phyloP scores from a whole-genome alignment of 1,140 invertebrate genomes.

The Drosophila kohkoa region DNA sequence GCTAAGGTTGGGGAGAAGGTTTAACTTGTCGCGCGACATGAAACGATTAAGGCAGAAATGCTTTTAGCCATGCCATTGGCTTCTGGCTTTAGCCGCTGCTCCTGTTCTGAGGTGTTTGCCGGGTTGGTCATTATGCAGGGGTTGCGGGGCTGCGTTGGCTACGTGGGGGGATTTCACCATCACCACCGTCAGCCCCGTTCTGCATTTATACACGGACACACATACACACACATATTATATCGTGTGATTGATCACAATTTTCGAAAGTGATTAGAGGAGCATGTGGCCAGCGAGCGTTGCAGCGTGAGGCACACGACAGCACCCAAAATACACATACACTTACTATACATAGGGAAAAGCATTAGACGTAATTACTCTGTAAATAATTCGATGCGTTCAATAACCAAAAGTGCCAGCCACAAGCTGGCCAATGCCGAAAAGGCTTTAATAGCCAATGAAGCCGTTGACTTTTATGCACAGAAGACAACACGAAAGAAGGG shows the following conservation, averaged over 20 bases:
- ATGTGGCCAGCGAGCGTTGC: constrained; percentile 21
- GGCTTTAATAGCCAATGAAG: constrained; percentile 33
- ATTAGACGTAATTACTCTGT: constrained; percentile 69
- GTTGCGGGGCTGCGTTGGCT: background rate
- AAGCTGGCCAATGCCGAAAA: constrained; percentile 14
- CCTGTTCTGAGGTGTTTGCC: constrained; percentile 50
- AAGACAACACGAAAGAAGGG: background rate
- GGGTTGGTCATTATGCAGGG: constrained; percentile 45
- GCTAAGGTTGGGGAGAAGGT: constrained; percentile 19
- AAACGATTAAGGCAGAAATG: constrained; percentile 69
- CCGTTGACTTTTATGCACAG: constrained; percentile 2
- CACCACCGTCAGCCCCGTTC: constrained; percentile 4
- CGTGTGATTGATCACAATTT: constrained; percentile 75
- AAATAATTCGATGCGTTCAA: constrained; percentile 59
- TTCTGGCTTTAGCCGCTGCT: constrained; percentile 34
- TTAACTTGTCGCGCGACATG: constrained; percentile 68
- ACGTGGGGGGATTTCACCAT: background rate
- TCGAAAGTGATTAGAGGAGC: constrained; percentile 71
- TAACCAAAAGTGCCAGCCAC: constrained; percentile 21
- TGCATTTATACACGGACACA: constrained; percentile 30
- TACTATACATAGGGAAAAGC: constrained; percentile 14
- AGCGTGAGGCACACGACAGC: constrained; percentile 6
- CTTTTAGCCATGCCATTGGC: constrained; percentile 68
- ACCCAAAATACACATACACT: background rate
- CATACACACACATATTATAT: constrained; percentile 31